These are phyloP conservation scores for Caenorhabditis drosophilae DNA, from an alignment of 2,888 invertebrate species.

Conservation along the genomic window DNA sequence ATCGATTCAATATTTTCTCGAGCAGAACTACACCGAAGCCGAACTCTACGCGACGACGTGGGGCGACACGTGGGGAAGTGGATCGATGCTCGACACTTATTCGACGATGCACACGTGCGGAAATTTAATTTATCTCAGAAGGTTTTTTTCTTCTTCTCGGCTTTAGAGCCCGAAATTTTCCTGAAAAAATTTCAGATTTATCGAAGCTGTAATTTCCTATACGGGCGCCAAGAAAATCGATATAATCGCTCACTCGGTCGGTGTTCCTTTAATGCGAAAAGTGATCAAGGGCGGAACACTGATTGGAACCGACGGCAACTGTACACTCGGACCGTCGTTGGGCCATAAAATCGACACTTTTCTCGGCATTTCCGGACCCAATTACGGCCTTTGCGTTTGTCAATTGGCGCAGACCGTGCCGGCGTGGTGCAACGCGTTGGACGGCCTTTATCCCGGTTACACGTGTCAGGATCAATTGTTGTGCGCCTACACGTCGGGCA, in stretches of 20 bases:
- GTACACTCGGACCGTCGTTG: conserved; percentile 63
- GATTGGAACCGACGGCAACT: conserved; percentile 67
- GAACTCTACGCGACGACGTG: conserved; percentile 67
- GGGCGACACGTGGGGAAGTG: conserved; percentile 63
- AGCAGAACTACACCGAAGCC: conserved; percentile 66
- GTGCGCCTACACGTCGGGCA: conserved; percentile 64
- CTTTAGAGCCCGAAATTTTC: no score
- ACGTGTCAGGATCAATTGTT: conserved; percentile 64
- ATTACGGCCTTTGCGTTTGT: conserved; percentile 66
- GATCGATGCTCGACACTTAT: conserved; percentile 55
- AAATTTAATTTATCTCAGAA: conserved; percentile 58
- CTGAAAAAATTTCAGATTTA: no score
- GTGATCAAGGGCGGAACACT: conserved; percentile 64
- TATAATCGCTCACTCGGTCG: conserved; percentile 67
- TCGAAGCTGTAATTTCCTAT: conserved; percentile 64
- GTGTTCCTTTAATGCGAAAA: conserved; percentile 60
- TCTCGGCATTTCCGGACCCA: conserved; percentile 66
- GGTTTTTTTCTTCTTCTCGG: conserved; percentile 21
- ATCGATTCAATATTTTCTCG: conserved; percentile 65
- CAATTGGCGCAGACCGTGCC: conserved; percentile 68
- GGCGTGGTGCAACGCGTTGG: conserved; percentile 68
- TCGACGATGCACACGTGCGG: conserved; percentile 66
- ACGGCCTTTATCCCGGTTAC: conserved; percentile 64
- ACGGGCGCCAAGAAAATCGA: conserved; percentile 65
- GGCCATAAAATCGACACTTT: conserved; percentile 64